phyloP scores from a whole-genome alignment of 1,140 invertebrate species.

The Cydia fagiglandana region DNA sequence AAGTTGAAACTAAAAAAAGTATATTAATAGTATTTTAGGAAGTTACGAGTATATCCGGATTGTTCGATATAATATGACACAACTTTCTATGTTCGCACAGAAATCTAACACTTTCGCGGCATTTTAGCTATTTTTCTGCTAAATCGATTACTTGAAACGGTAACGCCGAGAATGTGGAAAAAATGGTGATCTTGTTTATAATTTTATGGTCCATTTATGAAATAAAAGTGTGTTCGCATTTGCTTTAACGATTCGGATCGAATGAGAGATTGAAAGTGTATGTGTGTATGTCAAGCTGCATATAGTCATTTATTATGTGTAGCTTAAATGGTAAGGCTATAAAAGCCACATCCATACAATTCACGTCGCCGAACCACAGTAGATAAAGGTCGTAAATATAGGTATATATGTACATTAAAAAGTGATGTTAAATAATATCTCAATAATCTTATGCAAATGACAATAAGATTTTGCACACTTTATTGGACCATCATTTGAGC shows the following conservation, averaged over 20 bases:
- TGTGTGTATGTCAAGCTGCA: too few species aligned
- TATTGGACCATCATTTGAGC: too few species aligned
- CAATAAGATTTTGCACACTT: too few species aligned
- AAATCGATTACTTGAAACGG: conserved; percentile 13
- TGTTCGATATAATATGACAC: conserved; percentile 21
- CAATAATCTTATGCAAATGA: too few species aligned
- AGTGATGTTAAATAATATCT: too few species aligned
- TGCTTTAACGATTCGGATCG: not conserved
- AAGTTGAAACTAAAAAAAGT: not conserved
- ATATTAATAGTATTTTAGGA: not conserved
- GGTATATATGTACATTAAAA: too few species aligned
- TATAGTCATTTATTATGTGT: too few species aligned
- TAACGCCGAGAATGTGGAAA: conserved; percentile 13
- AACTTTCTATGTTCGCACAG: conserved; percentile 6
- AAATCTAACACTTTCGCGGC: conserved; percentile 15
- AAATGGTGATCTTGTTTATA: conserved; percentile 3
- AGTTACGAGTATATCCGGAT: not conserved
- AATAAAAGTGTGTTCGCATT: not conserved
- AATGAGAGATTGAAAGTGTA: not conserved
- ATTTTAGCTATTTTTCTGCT: conserved; percentile 8
- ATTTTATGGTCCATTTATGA: not conserved
- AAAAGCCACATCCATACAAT: too few species aligned
- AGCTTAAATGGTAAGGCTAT: too few species aligned
- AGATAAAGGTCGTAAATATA: too few species aligned
- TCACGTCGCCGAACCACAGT: too few species aligned